Conservation (phyloP, 2,113 vertebrate species). For the Percopsis transmontana region DNA sequence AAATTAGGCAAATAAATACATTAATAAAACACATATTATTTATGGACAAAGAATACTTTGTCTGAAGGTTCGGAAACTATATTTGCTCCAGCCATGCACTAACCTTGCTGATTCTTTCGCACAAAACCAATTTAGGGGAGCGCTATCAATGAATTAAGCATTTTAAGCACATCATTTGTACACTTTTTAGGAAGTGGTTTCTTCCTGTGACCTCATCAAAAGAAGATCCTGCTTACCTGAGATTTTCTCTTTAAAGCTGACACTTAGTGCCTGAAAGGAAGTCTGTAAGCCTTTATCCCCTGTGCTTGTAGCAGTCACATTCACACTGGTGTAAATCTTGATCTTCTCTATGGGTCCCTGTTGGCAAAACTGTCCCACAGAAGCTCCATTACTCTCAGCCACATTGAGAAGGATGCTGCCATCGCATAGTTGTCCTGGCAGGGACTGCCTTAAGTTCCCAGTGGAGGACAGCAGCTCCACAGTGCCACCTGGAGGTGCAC, state of each 20-base stretch:
- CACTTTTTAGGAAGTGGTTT: no score
- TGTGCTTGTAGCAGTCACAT: conserved; percentile 73
- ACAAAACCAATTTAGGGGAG: neutral
- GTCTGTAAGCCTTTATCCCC: conserved; percentile 39
- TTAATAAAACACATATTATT: no score
- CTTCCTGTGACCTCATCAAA: neutral
- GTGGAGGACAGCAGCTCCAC: conserved; percentile 73
- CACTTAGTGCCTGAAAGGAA: conserved; percentile 60
- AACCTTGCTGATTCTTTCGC: no score
- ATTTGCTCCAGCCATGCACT: no score
- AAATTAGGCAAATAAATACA: neutral
- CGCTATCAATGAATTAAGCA: neutral
- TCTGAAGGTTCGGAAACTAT: no score
- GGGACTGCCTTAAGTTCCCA: conserved; percentile 76
- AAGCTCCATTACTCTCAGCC: conserved; percentile 49
- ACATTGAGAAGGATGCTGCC: conserved; percentile 76
- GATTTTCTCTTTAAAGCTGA: conserved; percentile 78
- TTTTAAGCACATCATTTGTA: no score
- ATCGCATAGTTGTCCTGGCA: conserved; percentile 78
- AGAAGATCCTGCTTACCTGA: conserved; percentile 75
- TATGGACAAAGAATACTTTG: no score
- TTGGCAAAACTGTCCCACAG: conserved; percentile 83
- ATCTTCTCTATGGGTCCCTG: conserved; percentile 82
- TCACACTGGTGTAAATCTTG: conserved; percentile 82
- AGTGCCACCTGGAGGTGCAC: conserved; percentile 62